These are phyloP conservation scores for Apteryx owenii DNA, from an alignment of 2,113 vertebrate species.

Conservation along the genomic window DNA sequence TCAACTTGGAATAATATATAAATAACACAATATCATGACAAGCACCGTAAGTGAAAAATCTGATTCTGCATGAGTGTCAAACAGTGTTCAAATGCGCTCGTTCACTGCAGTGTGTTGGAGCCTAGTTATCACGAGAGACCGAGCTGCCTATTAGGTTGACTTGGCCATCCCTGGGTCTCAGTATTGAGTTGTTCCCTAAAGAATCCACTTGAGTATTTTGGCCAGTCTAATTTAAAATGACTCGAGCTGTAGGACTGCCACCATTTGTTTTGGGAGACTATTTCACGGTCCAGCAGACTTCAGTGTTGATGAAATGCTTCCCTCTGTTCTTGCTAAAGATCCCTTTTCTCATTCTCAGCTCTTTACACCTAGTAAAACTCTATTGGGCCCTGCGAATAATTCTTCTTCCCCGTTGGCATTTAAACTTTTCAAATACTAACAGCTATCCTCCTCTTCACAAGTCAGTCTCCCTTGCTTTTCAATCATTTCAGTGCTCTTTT, in stretches of 20 bases:
- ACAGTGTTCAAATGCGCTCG: not conserved
- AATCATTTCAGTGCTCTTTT: not conserved
- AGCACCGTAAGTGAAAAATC: not conserved
- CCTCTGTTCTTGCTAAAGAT: constrained; percentile 54
- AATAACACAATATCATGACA: not conserved
- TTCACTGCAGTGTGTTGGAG: not conserved
- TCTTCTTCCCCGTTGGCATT: constrained; percentile 42
- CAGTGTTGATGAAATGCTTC: constrained; percentile 52
- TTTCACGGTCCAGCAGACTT: constrained; percentile 49
- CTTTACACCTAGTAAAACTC: constrained; percentile 20
- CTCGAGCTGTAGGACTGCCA: not conserved
- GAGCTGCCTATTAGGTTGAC: not conserved
- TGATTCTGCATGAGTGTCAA: not conserved
- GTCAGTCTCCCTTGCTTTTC: constrained; percentile 8
- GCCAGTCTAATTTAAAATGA: constrained; percentile 47
- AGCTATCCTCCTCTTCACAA: constrained; percentile 26
- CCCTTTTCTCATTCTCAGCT: constrained; percentile 25
- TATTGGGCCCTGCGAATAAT: constrained; percentile 38
- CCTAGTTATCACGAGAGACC: not conserved
- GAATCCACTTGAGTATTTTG: not conserved
- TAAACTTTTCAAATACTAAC: constrained; percentile 4
- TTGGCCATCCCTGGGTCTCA: not conserved
- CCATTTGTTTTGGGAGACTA: constrained; percentile 41
- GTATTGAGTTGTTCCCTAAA: constrained; percentile 31
- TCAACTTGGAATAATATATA: not conserved